Conservation (phyloP, 1,140 invertebrate genomes). For the Listronotus oregonensis region DNA sequence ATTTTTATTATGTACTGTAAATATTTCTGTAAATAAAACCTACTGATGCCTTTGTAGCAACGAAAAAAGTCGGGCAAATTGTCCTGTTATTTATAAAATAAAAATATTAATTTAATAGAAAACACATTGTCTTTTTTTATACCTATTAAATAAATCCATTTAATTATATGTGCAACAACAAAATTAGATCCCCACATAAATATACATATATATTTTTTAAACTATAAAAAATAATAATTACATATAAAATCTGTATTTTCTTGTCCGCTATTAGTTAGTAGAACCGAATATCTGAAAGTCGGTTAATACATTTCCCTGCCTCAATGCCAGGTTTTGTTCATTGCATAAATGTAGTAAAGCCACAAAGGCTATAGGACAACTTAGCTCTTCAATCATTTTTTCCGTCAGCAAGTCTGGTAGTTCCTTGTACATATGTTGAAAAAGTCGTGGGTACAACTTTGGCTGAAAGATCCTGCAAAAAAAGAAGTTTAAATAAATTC, state of each 20-base stretch:
- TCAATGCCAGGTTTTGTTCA: slow-evolving; percentile 63
- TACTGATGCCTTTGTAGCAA: slow-evolving; percentile 37
- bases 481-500: background rate
- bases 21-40: slow-evolving; percentile 33
- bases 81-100: slow-evolving; percentile 31
- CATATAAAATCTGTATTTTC: background rate
- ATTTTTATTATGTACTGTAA: slow-evolving; percentile 28
- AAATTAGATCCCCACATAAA: too few species aligned
- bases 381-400: slow-evolving; percentile 71
- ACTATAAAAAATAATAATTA: background rate
- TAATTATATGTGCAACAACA: too few species aligned
- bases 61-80: slow-evolving; percentile 31
- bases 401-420: slow-evolving; percentile 65
- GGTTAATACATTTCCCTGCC: slow-evolving; percentile 10
- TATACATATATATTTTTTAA: too few species aligned
- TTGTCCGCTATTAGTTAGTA: too few species aligned
- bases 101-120: slow-evolving; percentile 33
- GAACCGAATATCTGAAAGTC: slow-evolving; percentile 27
- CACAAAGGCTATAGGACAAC: slow-evolving; percentile 74
- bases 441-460: slow-evolving; percentile 54
- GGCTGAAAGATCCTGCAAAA: slow-evolving; percentile 26
- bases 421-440: slow-evolving; percentile 62
- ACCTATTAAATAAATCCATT: too few species aligned
- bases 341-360: slow-evolving; percentile 81
- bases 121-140: slow-evolving; percentile 7